phyloP scores from a whole-genome alignment of 2,113 vertebrate species.

The Podarcis cretensis region DNA sequence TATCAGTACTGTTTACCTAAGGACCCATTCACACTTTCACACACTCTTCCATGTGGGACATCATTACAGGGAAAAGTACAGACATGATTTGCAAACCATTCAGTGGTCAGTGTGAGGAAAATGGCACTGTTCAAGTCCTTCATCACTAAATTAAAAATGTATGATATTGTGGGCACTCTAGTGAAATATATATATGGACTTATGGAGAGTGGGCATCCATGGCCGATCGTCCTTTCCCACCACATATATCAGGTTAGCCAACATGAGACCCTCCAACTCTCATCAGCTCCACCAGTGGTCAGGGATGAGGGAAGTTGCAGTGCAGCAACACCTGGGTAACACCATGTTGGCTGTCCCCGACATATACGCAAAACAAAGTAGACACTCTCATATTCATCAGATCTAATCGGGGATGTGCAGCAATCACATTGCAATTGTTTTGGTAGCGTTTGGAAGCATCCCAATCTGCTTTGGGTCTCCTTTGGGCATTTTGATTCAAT shows the following conservation, averaged over 20 bases:
- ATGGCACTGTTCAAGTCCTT: neutral
- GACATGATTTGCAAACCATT: neutral
- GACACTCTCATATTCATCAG: neutral
- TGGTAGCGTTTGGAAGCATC: no score
- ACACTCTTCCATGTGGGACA: neutral
- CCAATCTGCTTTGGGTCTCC: no score
- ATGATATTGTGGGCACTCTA: neutral
- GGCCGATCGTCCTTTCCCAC: neutral
- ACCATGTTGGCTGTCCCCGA: no score
- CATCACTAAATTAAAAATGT: neutral
- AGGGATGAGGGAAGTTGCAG: no score
- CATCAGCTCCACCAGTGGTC: no score
- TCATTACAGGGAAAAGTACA: accelerated
- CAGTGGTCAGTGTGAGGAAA: neutral
- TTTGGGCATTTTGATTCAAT: no score
- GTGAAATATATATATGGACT: neutral
- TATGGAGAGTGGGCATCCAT: neutral
- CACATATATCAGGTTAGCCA: no score
- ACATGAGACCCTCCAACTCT: no score
- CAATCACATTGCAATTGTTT: no score
- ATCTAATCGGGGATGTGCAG: neutral
- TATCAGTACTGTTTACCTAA: neutral
- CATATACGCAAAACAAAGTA: neutral
- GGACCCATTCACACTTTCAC: neutral
- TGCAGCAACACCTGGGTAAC: no score